Percentiles rank a stretch among this genome's conserved stretches.
phyloP scores from a whole-genome alignment of 2,113 vertebrate species.

The Anser cygnoides region DNA sequence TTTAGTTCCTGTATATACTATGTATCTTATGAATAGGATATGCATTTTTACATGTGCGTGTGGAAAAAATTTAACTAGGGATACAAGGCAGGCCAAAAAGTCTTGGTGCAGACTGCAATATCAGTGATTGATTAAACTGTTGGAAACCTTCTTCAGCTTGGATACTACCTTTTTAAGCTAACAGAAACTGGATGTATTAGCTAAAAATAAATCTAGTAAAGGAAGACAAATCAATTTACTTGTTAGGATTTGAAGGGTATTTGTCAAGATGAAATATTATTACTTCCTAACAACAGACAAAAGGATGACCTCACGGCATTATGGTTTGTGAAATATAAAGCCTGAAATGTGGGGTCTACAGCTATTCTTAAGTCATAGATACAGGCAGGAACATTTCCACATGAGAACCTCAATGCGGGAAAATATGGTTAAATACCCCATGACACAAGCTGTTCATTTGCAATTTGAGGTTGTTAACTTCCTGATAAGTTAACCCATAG shows the following conservation, averaged over 20 bases:
- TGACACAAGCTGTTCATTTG: too few relatives aligned
- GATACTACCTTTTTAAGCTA: background rate
- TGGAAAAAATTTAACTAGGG: conserved; percentile 16
- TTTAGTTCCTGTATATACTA: background rate
- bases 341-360: background rate
- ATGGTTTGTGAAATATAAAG: background rate
- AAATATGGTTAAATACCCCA: background rate
- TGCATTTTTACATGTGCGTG: background rate
- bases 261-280: conserved; percentile 6
- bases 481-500: background rate
- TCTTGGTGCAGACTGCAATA: conserved; percentile 28
- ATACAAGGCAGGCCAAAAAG: background rate
- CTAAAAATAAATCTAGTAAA: conserved; percentile 4
- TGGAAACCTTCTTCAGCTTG: background rate
- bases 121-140: background rate
- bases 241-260: conserved; percentile 3
- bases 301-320: background rate
- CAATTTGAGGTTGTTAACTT: background rate
- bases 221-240: conserved; percentile 5
- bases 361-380: background rate
- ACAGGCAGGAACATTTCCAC: background rate
- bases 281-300: background rate
- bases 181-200: conserved; percentile 10
- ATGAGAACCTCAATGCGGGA: background rate
- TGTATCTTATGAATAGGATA: background rate